A percentile compares a stretch with the other conserved stretches of the same genome.
Conservation (phyloP, 2,113 vertebrate genomes). For the Megatriorchis doriae region DNA sequence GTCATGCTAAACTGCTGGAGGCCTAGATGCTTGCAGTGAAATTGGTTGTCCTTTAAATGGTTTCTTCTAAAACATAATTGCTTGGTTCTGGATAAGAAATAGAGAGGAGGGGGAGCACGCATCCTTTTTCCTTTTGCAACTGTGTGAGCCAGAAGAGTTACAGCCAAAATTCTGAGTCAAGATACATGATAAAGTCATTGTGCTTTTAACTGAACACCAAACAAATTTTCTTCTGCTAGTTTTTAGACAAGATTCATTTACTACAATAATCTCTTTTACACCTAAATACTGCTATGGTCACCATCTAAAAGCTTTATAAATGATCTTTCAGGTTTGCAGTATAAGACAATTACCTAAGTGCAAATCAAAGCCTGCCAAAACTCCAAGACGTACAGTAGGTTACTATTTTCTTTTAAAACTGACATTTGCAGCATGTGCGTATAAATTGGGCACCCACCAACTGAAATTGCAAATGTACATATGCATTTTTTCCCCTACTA, state of each 20-base stretch:
- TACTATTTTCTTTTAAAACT: background rate
- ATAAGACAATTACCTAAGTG: conserved; percentile 4
- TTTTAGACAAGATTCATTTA: conserved; percentile 65
- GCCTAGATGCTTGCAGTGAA: conserved; percentile 55
- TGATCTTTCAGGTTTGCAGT: background rate
- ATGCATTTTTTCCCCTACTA: background rate
- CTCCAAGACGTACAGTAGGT: background rate
- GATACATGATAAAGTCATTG: conserved; percentile 40
- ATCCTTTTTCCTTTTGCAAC: background rate
- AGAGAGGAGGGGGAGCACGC: background rate
- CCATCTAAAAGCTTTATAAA: conserved; percentile 59
- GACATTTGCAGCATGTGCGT: background rate
- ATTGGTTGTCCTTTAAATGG: conserved; percentile 64
- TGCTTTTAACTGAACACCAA: conserved; percentile 38
- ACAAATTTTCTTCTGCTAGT: conserved; percentile 46
- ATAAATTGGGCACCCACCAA: background rate
- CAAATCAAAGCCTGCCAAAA: conserved; percentile 15
- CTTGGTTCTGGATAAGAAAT: conserved; percentile 62
- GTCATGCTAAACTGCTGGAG: conserved; percentile 59
- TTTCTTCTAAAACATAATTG: conserved; percentile 69
- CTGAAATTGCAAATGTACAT: background rate
- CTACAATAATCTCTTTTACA: conserved; percentile 43
- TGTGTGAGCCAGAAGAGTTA: background rate
- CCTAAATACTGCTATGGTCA: conserved; percentile 29
- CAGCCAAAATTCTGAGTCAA: background rate